Evolutionary conservation across 2,113 vertebrate genomes (phyloP).

Genomic region (Scomber colias): DNA sequence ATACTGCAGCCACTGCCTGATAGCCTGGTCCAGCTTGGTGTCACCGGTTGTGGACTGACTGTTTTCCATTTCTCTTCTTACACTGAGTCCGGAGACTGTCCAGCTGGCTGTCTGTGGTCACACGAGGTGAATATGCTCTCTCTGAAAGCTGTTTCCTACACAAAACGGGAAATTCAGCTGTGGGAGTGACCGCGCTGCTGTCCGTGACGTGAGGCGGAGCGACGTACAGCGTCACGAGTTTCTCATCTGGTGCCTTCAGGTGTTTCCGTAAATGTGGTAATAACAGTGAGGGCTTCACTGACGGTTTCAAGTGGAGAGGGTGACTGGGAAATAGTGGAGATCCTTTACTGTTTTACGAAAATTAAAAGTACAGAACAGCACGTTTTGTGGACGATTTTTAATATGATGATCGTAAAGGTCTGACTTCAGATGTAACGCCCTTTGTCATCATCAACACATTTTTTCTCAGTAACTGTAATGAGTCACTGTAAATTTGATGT

Average conservation of each 20-base stretch:
- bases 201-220: not conserved
- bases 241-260: constrained; percentile 36
- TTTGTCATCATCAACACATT: no score
- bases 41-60: constrained; percentile 62
- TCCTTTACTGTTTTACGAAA: no score
- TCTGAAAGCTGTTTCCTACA: not conserved
- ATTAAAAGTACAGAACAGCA: no score
- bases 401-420: no score
- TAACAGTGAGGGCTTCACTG: not conserved
- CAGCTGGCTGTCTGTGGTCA: not conserved
- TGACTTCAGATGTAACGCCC: no score
- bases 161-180: accelerated
- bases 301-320: not conserved
- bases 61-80: constrained; percentile 61
- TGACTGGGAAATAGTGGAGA: no score
- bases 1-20: constrained; percentile 87
- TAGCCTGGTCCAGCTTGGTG: constrained; percentile 75
- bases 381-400: no score
- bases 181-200: not conserved
- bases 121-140: not conserved
- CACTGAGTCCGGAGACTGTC: not conserved
- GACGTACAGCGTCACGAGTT: constrained; percentile 43
- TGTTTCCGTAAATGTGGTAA: not conserved
- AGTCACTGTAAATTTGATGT: no score
- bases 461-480: no score